Conservation (phyloP, 2,888 invertebrate genomes). For the Dorcus hopei region DNA sequence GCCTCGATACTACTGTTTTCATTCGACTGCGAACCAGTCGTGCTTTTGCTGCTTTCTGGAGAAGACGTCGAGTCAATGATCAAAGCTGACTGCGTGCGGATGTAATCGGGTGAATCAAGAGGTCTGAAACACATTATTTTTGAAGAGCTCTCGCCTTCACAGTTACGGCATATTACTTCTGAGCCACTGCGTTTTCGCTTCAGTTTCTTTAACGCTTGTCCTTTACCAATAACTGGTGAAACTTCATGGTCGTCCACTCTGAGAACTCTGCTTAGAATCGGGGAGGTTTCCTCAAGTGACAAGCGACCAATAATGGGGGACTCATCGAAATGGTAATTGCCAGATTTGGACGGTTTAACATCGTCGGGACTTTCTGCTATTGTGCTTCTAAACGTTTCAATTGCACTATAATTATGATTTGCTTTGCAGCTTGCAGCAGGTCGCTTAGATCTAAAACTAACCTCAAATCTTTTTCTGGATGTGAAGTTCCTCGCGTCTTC, state of each 20-base stretch:
- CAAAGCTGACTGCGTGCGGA: neutral
- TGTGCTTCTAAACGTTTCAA: neutral
- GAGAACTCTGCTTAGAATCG: constrained; percentile 19
- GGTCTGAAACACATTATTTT: neutral
- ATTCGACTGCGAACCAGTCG: neutral
- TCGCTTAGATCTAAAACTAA: neutral
- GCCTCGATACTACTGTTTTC: constrained; percentile 20
- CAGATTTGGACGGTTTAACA: constrained; percentile 1
- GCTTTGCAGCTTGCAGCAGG: neutral
- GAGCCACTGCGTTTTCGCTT: neutral
- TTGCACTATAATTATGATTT: neutral
- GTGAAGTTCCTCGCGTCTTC: constrained; percentile 8
- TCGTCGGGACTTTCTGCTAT: neutral
- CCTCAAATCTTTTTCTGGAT: neutral
- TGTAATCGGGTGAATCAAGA: neutral
- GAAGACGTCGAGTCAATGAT: neutral
- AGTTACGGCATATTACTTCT: neutral
- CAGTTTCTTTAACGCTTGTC: constrained; percentile 17
- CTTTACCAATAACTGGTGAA: constrained; percentile 27
- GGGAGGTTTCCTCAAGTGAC: constrained; percentile 26
- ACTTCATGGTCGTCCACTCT: no score
- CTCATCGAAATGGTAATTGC: constrained; percentile 9
- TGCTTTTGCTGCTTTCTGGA: neutral
- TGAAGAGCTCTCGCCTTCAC: neutral
- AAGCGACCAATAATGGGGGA: constrained; percentile 28